Percentiles rank a stretch among this genome's conserved stretches.
Evolutionary conservation across 2,113 vertebrate species (phyloP).

Genomic region (Upupa epops): DNA sequence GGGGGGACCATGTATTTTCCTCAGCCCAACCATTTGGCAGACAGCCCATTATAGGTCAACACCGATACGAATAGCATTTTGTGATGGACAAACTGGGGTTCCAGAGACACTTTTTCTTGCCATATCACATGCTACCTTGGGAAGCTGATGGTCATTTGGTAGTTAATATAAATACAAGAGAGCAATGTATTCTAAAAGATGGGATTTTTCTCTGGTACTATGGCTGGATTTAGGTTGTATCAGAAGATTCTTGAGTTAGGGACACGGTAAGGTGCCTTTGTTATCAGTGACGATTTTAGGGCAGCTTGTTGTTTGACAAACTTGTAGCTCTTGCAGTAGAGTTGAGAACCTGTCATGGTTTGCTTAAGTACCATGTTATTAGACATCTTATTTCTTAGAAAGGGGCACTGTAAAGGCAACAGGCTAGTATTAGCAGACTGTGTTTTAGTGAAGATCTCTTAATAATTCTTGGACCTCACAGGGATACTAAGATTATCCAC

Average conservation of each 20-base stretch:
- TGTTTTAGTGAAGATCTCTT: not conserved
- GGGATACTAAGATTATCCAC: accelerated
- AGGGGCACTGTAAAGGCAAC: not conserved
- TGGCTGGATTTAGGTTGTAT: accelerated
- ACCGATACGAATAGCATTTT: not conserved
- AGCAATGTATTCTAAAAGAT: not conserved
- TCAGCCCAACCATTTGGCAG: not conserved
- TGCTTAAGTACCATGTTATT: not conserved
- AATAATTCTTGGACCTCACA: too few relatives aligned
- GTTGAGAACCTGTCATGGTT: not conserved
- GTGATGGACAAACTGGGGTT: not conserved
- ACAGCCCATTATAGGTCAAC: not conserved
- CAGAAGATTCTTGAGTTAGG: not conserved
- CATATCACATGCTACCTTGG: not conserved
- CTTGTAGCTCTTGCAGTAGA: not conserved
- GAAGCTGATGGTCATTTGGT: not conserved
- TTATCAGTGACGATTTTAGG: not conserved
- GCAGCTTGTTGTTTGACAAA: not conserved
- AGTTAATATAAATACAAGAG: not conserved
- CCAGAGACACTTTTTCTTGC: not conserved
- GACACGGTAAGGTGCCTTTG: not conserved
- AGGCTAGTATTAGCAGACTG: not conserved
- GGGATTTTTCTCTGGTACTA: not conserved
- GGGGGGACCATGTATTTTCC: not conserved
- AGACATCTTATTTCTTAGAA: not conserved